Base-by-base conservation (phyloP, 1,140 invertebrate genomes). In the Drosophila willistoni region DNA sequence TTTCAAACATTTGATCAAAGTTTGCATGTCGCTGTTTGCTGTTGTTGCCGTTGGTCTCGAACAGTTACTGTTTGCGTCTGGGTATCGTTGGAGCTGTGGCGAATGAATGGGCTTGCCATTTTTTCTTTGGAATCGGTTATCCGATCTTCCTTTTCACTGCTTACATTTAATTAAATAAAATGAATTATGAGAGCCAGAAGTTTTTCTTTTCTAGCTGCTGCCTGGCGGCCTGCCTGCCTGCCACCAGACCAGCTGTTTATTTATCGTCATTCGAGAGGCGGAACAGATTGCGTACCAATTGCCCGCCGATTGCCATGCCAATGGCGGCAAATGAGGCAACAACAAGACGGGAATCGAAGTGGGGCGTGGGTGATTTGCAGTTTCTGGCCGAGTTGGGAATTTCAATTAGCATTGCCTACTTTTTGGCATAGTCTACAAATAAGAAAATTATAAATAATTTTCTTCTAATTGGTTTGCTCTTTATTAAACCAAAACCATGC, bases 401-500 rank as follows among this genome's bases (percentile, higher is more conserved):
- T 85, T 81, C 78, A 86, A 77, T 86, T 86, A 74, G 64, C 71
- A 73, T 71, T 86, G 71, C 75, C 75, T 80, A 77, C 66, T 80
- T 73, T 60, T 47, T 34, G 61, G 67, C 72, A 61, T 34, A 9
- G 6, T 22, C 44, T 17, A 9, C 14, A 47, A 51, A 47, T 47
- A 47, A 17, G 14, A 47, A 29, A 47, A 22, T 42, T 34, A n/a
- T 55, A 54, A 71, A 60, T 19, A 75, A 81, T 67, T 10, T 10
- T 41, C 47, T 64, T 47, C 65, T 85, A 85, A 85, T 85, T 74
- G 79, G 79, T 87, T 82, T 86, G 72, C 79, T 81, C 79, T 87
- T 85, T 82, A 87, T 66, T 63, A 62, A 60, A 51, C 17, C 17
- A 22, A 51, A 51, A 51, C 44, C 17, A 22, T 3, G 17, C 19